phyloP scores from a whole-genome alignment of 2,888 invertebrate genomes.

The Melolontha melolontha region DNA sequence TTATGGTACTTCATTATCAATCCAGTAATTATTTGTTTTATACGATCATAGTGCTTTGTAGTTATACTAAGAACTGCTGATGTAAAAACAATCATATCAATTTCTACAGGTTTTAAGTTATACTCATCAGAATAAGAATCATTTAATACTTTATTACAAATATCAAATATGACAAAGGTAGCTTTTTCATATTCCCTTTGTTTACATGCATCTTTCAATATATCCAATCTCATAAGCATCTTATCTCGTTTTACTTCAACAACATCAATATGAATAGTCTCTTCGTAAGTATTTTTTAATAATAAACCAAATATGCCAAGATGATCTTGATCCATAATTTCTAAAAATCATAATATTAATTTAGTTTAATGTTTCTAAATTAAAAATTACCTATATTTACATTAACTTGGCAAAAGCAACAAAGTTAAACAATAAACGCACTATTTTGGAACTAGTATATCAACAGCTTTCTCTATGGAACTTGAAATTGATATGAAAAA shows the following conservation, averaged over 20 bases:
- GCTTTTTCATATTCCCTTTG: constrained; percentile 28
- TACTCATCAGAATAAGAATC: constrained; percentile 26
- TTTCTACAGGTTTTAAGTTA: constrained; percentile 18
- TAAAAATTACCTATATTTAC: constrained; percentile 16
- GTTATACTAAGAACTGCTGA: constrained; percentile 24
- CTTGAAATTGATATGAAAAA: constrained; percentile 13
- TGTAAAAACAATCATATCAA: constrained; percentile 26
- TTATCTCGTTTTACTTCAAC: constrained; percentile 22
- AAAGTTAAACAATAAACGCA: background rate
- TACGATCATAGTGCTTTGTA: constrained; percentile 12
- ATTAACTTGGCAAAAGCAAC: constrained; percentile 4
- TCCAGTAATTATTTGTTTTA: constrained; percentile 21
- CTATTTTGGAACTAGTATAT: background rate
- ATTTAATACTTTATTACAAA: constrained; percentile 24
- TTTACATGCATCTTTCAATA: constrained; percentile 13
- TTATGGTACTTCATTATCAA: constrained; percentile 32
- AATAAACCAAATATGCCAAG: constrained; percentile 28
- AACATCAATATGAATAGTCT: constrained; percentile 14
- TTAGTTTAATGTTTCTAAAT: background rate
- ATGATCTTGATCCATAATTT: constrained; percentile 27
- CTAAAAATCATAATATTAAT: background rate
- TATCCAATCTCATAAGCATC: constrained; percentile 14
- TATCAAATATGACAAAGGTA: constrained; percentile 21
- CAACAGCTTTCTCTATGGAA: constrained; percentile 1
- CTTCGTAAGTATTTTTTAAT: constrained; percentile 21